A percentile compares a stretch with the other conserved stretches of the same genome.
phyloP scores from a whole-genome alignment of 2,797 vertebrate species.

The Acridotheres tristis region DNA sequence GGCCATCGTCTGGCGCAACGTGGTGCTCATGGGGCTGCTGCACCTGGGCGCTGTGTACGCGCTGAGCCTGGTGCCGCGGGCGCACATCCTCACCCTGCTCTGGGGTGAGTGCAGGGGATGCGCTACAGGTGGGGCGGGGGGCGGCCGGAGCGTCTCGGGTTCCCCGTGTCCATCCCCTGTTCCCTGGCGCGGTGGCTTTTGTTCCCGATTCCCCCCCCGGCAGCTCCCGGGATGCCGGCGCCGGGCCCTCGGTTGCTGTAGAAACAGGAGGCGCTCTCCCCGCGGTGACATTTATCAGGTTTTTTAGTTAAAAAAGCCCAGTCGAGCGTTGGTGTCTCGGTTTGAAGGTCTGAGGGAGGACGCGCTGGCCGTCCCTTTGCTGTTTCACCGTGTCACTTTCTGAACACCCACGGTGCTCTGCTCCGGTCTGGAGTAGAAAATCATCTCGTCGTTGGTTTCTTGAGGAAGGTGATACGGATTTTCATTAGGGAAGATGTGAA shows the following conservation, averaged over 20 bases:
- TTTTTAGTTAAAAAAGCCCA: neutral
- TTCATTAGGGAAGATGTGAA: neutral
- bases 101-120: slow-evolving; percentile 72
- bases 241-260: slow-evolving; percentile 23
- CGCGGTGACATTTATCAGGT: accelerated
- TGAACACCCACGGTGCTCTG: neutral
- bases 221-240: neutral
- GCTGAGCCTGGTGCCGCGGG: slow-evolving; percentile 69
- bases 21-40: slow-evolving; percentile 73
- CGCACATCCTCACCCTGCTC: slow-evolving; percentile 72
- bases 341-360: neutral
- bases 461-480: neutral
- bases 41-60: slow-evolving; percentile 73
- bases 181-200: neutral
- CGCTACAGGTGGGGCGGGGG: slow-evolving; percentile 4
- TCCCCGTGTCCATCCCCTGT: too few relatives aligned
- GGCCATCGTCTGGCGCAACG: slow-evolving; percentile 75
- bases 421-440: neutral
- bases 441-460: neutral
- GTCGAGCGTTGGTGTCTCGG: neutral
- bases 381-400: neutral
- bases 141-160: neutral
- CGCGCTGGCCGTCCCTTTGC: neutral
- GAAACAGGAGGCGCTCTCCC: neutral
- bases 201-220: neutral